Evolutionary conservation across 2,113 vertebrate species (phyloP).

Genomic region (Brachyistius frenatus): DNA sequence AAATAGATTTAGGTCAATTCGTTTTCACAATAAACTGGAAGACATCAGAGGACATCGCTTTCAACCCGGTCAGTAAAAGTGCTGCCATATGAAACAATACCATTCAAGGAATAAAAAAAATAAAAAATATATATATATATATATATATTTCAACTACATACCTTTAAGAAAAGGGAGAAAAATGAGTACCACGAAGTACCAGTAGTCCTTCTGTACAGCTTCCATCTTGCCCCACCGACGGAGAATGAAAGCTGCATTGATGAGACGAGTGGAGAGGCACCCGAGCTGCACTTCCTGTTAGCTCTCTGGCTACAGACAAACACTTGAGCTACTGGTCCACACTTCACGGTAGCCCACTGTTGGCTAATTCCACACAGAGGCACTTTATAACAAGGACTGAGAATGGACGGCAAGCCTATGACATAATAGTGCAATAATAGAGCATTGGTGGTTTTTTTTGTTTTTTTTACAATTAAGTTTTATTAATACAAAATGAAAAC

Average conservation of each 20-base stretch:
- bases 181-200: slow-evolving; percentile 84
- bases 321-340: slow-evolving; percentile 51
- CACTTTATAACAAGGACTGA: slow-evolving; percentile 39
- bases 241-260: slow-evolving; percentile 88
- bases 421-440: slow-evolving; percentile 16
- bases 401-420: slow-evolving; percentile 28
- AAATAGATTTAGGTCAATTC: background rate
- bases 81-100: background rate
- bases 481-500: background rate
- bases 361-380: slow-evolving; percentile 52
- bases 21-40: background rate
- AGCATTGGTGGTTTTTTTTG: background rate
- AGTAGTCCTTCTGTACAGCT: slow-evolving; percentile 83
- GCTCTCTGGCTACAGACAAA: slow-evolving; percentile 56
- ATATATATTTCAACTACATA: slow-evolving; percentile 64
- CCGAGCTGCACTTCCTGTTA: slow-evolving; percentile 79
- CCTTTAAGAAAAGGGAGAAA: slow-evolving; percentile 83
- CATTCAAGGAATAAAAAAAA: slow-evolving; percentile 2
- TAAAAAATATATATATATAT: background rate
- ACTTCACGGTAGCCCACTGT: slow-evolving; percentile 53
- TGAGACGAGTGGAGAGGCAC: slow-evolving; percentile 71
- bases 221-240: slow-evolving; percentile 81
- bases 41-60: background rate
- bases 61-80: background rate
- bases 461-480: background rate